These are phyloP conservation scores for Morone saxatilis DNA, from an alignment of 2,113 vertebrate species.

Conservation along the genomic window DNA sequence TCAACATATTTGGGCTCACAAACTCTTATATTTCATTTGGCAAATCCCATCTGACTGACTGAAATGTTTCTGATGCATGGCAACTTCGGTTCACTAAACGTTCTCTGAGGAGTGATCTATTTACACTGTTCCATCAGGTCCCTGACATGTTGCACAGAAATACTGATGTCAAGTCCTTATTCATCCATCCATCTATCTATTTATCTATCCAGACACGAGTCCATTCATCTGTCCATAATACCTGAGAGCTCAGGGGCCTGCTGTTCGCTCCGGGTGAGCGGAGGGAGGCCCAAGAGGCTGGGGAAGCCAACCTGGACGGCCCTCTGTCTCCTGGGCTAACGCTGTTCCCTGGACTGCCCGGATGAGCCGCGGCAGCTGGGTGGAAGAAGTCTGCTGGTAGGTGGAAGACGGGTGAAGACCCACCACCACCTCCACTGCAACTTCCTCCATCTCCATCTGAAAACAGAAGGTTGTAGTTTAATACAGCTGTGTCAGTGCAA, in stretches of 20 bases:
- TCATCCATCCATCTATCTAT: not conserved
- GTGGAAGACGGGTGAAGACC: constrained; percentile 81
- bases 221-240: constrained; percentile 64
- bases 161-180: not conserved
- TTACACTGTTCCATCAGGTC: constrained; percentile 13
- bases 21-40: constrained; percentile 5
- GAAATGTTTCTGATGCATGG: constrained; percentile 24
- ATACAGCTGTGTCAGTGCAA: not conserved
- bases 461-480: not conserved
- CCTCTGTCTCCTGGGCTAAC: constrained; percentile 63
- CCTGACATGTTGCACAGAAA: constrained; percentile 4
- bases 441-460: constrained; percentile 56
- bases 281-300: constrained; percentile 92
- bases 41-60: constrained; percentile 7
- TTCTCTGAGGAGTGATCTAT: not conserved
- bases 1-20: not conserved
- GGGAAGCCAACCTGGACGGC: constrained; percentile 86
- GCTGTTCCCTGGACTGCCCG: constrained; percentile 69
- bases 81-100: not conserved
- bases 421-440: constrained; percentile 38
- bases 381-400: constrained; percentile 92
- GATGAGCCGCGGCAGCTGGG: constrained; percentile 84
- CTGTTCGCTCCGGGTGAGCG: constrained; percentile 89
- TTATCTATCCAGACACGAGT: not conserved
- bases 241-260: constrained; percentile 89